Base-by-base conservation (phyloP, 2,888 invertebrate genomes). In the Desoria tigrina region DNA sequence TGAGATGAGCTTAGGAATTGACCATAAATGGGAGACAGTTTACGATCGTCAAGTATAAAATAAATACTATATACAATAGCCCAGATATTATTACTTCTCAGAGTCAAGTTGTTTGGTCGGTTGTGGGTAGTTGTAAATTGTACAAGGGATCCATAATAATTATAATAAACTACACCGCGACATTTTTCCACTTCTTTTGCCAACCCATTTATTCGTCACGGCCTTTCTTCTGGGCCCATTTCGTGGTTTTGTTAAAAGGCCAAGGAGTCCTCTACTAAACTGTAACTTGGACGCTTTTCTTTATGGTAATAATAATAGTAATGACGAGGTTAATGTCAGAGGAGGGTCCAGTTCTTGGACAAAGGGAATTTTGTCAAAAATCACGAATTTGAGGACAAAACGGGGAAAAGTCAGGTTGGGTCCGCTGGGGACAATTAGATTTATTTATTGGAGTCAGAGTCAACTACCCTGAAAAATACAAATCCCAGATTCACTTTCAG, bases 281-380 rank as follows among this genome's bases (percentile, higher is more conserved):
- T 32, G 32, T 32, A 32, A n/a, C n/a, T n/a, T n/a, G n/a, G n/a
- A n/a, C n/a, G n/a, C n/a, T n/a, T 32, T 7, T 32, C 32, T 7
- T 32, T 4, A 32, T 4, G 32, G 11, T 32, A 11, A 32, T 32
- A 11, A 32, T 32, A 11, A 32, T 32, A 11, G 32, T 32, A 11
- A 11, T 32, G 32, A 11, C 11, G 32, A 11, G 42, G 55, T 39
- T 37, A 57, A 57, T 57, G 57, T 57, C 39, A 23, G 58, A 58
- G 58, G 58, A 45, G 58, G 58, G 58, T 58, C 58, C n/a, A n/a
- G n/a, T n/a, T n/a, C n/a, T 37, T 57, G 55, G 56, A 57, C 56
- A 39, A 39, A 32, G 55, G 39, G 39, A 45, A 3, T 45, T 45
- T 45, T 45, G 45, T 45, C 45, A 45, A 45, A 16, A 45, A 11